Evolutionary conservation across 2,797 vertebrate species (phyloP), one percentile per base, ranked within the genome.

Genomic region (Characodon lateralis): DNA sequence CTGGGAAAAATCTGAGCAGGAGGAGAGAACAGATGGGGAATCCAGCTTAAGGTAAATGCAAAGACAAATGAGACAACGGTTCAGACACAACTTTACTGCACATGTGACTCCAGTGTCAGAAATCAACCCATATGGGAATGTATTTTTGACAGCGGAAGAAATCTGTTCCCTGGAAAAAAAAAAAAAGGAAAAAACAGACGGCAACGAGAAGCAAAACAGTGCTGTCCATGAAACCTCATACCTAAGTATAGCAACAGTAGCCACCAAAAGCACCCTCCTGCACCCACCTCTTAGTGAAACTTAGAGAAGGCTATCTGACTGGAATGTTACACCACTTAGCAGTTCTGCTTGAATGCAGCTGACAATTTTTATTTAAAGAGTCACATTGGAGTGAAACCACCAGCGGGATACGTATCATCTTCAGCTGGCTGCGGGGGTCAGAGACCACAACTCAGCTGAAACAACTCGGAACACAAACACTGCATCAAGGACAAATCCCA

Each of bases 401-500:
- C 78, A 58, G 85, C 66, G 88, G 80, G 71, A 79, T 14, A 59
- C 65, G 22, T 24, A n/a, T 85, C 80, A 77, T 86, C 87, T 84
- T 75, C 86, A 76, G 68, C 76, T 16, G 71, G 63, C 83, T 74
- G 81, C 79, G 83, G 82, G 78, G 87, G 76, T 78, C 70, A 1
- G 58, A 82, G 81, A 83, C 68, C 74, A 58, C 72, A 35, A 14
- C 78, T 83, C 80, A 69, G 75, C 66, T 76, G 74, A 39, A 83
- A 84, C 85, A 80, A 82, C 73, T 81, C 12, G 31, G 0, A 84
- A 81, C 78, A 83, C 84, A 86, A 87, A 82, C 83, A 82, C 3
- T 24, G 18, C 0, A 3, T 66, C 74, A 75, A 81, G 84, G 83
- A 86, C 89, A 71, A 76, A 78, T 89, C 91, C 79, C 83, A 85